Base-by-base conservation (phyloP, 2,888 invertebrate genomes). In the Spilarctia lutea region DNA sequence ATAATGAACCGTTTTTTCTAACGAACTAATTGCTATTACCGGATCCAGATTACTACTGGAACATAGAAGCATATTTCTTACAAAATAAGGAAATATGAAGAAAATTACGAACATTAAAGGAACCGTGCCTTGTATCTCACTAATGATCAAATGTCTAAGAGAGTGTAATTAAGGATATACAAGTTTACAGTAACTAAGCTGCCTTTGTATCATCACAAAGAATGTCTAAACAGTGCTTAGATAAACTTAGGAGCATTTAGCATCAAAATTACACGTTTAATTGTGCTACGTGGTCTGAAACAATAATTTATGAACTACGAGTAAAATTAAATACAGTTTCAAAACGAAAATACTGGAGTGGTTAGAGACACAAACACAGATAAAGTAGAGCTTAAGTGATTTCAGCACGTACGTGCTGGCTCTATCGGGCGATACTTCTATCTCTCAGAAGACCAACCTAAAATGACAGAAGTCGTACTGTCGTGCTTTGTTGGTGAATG, bases 61-160 rank as follows among this genome's bases (percentile, higher is more conserved):
- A 1, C 48, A 4, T 4, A 6, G n/a, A 11, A 63, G 16, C 0
- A 30, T 16, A 30, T 63, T 63, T 30, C 30, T 30, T 63, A 13
- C 0, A 30, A 30, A 39, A 18, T 65, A 48, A 24, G 13, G 18
- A 71, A 65, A 52, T 45, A 65, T 18, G 48, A 73, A 69, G 73
- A 52, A 76, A 79, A 81, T 79, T 68, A 77, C 30, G 60, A 33
- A 71, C 35, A 73, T 75, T 30, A 71, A 65, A 65, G 33, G 18
- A 45, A 65, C 48, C 16, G 6, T 45, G 18, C 66, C 42, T 68
- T 70, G 80, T 68, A 63, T 63, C 30, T 63, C 63, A 30, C 63
- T 71, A 65, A 66, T 74, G 71, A 81, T 82, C 75, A 82, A 77
- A 82, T 56, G 79, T 77, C 71, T 69, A 72, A 72, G 68, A 52